Base-by-base conservation (phyloP, 1,140 invertebrate species). In the Caenorhabditis latens region DNA sequence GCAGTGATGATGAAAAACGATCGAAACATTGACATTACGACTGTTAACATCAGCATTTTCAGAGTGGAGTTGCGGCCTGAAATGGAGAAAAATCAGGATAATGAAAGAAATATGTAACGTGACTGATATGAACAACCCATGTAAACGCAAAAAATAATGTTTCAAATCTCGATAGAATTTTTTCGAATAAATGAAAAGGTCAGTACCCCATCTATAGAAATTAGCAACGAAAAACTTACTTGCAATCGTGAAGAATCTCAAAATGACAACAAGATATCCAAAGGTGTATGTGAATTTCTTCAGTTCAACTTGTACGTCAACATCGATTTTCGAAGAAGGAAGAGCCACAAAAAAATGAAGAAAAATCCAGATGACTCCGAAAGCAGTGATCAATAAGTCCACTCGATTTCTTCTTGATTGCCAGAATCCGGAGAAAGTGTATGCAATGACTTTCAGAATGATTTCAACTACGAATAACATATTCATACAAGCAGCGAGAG, bases 1-100 rank as follows among this genome's bases (percentile, higher is more conserved):
- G 98, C 98, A 94, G 99, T 98, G 90, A 99, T 99, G 93, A 99
- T 99, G 94, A 99, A 99, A 93, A 99, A 99, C 93, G 96, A 97
- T 94, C 99, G 99, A 94, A 98, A 98, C 83, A 99, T 98, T 21
- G 97, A 98, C 65, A 99, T 98, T 7, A 98, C 97, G 42, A 95
- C 95, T 0, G 98, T 99, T 90, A 99, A 94, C 97, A 99, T 99
- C 84, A 99, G 94, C 98, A 99, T 99, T 94, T 99, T 99, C 32
- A 99, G 94, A 0, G 98, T 99, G 9, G 98, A 90, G 75, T 93
- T 91, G 53, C 92, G 65, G 32, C 94, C 90, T 90, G 85, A n/a
- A 87, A 90, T 42, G 14, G 0, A 11, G 9, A 53, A 53, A 11
- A 8, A 2, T 53, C 9, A 2, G 9, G 50, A 32, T 32, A 32